A percentile compares a stretch with the other conserved stretches of the same genome.
Conservation (phyloP, 2,797 vertebrate species). For the Phalloptychus januarius region DNA sequence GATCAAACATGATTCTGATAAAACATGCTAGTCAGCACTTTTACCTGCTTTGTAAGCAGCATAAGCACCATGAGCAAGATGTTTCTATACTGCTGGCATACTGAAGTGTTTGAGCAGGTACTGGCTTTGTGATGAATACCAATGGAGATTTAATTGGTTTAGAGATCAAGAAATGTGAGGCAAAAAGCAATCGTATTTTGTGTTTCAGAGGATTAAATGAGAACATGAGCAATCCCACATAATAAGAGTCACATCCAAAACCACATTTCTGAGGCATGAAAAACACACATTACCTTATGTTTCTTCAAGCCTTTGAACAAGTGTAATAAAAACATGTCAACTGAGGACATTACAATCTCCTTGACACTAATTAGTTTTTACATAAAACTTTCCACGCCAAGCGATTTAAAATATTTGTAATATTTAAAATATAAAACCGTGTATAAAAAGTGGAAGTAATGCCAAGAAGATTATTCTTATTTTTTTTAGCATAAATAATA, state of each 20-base stretch:
- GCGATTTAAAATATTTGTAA: background rate
- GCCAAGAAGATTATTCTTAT: background rate
- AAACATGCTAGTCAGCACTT: slow-evolving; percentile 22
- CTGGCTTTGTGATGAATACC: slow-evolving; percentile 20
- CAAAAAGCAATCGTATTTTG: background rate
- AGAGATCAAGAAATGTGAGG: slow-evolving; percentile 5
- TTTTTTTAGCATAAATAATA: background rate
- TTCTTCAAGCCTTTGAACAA: background rate
- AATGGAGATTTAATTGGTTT: slow-evolving; percentile 25
- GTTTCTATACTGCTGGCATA: slow-evolving; percentile 9
- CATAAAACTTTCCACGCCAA: background rate
- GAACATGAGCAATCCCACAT: slow-evolving; percentile 17
- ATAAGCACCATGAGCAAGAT: background rate
- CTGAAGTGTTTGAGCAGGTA: slow-evolving; percentile 29
- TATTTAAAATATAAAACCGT: background rate
- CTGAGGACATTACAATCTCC: background rate
- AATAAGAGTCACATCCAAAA: background rate
- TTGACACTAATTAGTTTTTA: background rate
- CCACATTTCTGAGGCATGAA: background rate
- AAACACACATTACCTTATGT: background rate
- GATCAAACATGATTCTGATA: background rate
- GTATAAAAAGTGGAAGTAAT: background rate
- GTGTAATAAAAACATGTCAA: background rate
- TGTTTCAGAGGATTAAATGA: slow-evolving; percentile 23
- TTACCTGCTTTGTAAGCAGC: slow-evolving; percentile 32